Percentiles rank a stretch among this genome's conserved stretches.
Conservation (phyloP, 2,888 invertebrate genomes). For the Pammene aurita region DNA sequence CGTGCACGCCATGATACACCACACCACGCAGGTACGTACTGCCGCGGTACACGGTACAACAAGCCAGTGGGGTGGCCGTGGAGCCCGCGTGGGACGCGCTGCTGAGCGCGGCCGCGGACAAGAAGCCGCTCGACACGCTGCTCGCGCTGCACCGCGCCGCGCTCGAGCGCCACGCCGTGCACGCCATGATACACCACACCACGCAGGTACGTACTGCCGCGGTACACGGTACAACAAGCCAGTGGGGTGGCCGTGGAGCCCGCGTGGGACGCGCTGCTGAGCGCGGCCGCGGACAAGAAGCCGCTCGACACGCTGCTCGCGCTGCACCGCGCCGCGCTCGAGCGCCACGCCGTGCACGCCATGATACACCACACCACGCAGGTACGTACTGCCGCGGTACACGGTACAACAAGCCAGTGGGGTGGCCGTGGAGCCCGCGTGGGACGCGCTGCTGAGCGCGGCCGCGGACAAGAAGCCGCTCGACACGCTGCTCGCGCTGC, state of each 20-base stretch:
- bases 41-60: slow-evolving; percentile 90
- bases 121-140: slow-evolving; percentile 93
- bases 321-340: slow-evolving; percentile 48
- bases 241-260: no score
- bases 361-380: slow-evolving; percentile 78
- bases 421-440: slow-evolving; percentile 97
- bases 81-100: slow-evolving; percentile 97
- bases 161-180: slow-evolving; percentile 90
- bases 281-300: no score
- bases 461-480: slow-evolving; percentile 92
- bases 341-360: not conserved
- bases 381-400: no score
- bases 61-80: slow-evolving; percentile 97
- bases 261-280: no score
- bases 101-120: slow-evolving; percentile 88
- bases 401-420: slow-evolving; percentile 85
- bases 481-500: slow-evolving; percentile 84
- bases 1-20: slow-evolving; percentile 92
- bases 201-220: slow-evolving; percentile 80
- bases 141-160: slow-evolving; percentile 93
- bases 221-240: no score
- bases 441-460: slow-evolving; percentile 85
- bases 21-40: slow-evolving; percentile 85
- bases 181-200: slow-evolving; percentile 91
- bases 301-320: slow-evolving; percentile 70